Base-by-base conservation (phyloP, 2,888 invertebrate species). In the Dendrolimus pini region DNA sequence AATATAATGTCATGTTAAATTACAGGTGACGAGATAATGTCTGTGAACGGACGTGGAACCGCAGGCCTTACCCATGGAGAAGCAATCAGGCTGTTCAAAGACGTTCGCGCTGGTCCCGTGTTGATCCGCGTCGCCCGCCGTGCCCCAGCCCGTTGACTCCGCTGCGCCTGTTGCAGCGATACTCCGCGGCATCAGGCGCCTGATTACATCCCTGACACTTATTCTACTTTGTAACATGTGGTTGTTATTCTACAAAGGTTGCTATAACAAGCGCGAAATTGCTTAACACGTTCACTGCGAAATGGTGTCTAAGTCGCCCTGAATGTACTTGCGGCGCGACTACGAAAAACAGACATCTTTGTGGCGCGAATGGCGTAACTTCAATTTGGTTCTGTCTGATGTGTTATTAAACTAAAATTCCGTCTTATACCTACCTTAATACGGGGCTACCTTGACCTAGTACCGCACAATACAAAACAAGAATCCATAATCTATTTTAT, bases 1-100 rank as follows among this genome's bases (percentile, higher is more conserved):
- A 30, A 30, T 30, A 30, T 3, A 6, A 30, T 6, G 30, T 30
- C 30, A 30, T 30, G 30, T 6, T 30, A 30, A 30, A 68, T 92
- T 92, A 18, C 85, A 95, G 96, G 96, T 74, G 96, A 96, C 83
- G 95, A 96, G 89, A 94, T 96, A 72, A 82, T 96, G 66, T 94
- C 95, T 60, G 94, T 96, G 61, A 96, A 96, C 82, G 94, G 95
- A n/a, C 93, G 94, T 70, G 92, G 94, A 18, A 93, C 96, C 59
- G 94, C 95, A 62, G 95, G 95, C 1, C 89, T 95, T 76, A 95
- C 95, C 0, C 95, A 96, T 77, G 93, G 94, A 56, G 95, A 96
- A 77, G 96, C 96, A 41, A 95, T 96, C 67, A 91, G 94, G 62
- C 93, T 96, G 66, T 96, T 96, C 84, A 95, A 95, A 74, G 94